These are phyloP conservation scores for Paramisgurnus dabryanus DNA, from an alignment of 2,113 vertebrate species.

Conservation along the genomic window DNA sequence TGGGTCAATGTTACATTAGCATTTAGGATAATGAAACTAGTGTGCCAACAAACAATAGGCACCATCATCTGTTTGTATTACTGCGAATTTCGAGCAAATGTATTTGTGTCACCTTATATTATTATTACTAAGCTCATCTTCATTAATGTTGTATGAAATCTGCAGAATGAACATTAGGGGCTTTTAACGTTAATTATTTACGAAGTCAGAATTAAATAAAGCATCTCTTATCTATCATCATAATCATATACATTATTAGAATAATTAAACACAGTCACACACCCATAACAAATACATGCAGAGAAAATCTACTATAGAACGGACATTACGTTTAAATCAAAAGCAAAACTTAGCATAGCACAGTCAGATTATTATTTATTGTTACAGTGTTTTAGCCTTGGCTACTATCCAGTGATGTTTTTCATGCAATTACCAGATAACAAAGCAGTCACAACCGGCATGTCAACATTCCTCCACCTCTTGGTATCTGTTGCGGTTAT, in stretches of 20 bases:
- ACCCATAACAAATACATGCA: no score
- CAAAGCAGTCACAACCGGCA: conserved; percentile 41
- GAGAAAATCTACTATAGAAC: no score
- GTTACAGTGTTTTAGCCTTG: not conserved
- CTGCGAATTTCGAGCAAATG: conserved; percentile 13
- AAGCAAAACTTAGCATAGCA: not conserved
- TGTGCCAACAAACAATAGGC: conserved; percentile 43
- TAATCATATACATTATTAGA: not conserved
- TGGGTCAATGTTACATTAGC: conserved; percentile 40
- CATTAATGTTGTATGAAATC: not conserved
- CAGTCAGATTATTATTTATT: not conserved
- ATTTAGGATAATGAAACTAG: conserved; percentile 40
- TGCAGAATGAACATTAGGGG: not conserved
- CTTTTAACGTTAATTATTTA: not conserved
- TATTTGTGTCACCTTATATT: not conserved
- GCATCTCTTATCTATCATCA: no score
- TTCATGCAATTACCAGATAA: not conserved
- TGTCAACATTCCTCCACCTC: conserved; percentile 42
- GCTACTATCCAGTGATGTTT: not conserved
- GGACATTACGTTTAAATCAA: no score
- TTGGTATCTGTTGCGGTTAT: conserved; percentile 44
- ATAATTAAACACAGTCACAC: not conserved
- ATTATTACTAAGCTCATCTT: not conserved
- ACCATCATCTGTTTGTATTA: conserved; percentile 7
- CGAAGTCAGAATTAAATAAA: not conserved